Evolutionary conservation across 2,113 vertebrate species (phyloP).

Genomic region (Lipotes vexillifer): DNA sequence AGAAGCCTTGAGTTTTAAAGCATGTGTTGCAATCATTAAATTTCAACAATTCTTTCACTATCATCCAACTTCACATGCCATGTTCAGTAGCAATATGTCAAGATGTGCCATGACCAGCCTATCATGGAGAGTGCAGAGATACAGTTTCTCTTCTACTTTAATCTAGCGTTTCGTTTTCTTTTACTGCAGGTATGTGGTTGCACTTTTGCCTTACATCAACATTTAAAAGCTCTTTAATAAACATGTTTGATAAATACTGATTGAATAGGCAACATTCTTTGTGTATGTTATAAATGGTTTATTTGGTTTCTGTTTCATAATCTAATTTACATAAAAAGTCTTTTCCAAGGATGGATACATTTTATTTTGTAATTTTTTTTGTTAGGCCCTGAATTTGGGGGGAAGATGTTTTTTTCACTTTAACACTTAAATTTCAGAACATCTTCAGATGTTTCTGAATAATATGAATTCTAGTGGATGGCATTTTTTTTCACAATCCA

Average conservation of each 20-base stretch:
- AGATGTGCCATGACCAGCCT: background rate
- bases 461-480: background rate
- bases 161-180: background rate
- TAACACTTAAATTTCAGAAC: background rate
- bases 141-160: background rate
- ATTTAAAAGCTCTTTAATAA: background rate
- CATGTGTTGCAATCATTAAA: background rate
- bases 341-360: background rate
- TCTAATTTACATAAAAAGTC: background rate
- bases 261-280: background rate
- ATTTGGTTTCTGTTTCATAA: background rate
- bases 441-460: background rate
- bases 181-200: background rate
- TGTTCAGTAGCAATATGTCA: background rate
- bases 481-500: slow-evolving; percentile 8
- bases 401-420: background rate
- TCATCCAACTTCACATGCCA: background rate
- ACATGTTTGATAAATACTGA: background rate
- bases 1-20: background rate
- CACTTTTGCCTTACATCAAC: background rate
- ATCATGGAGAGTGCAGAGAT: background rate
- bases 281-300: background rate
- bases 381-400: background rate
- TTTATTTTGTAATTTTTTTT: slow-evolving; percentile 15
- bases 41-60: background rate